These are phyloP conservation scores for Piscicola geometra DNA, from an alignment of 2,888 invertebrate genomes.

Conservation along the genomic window DNA sequence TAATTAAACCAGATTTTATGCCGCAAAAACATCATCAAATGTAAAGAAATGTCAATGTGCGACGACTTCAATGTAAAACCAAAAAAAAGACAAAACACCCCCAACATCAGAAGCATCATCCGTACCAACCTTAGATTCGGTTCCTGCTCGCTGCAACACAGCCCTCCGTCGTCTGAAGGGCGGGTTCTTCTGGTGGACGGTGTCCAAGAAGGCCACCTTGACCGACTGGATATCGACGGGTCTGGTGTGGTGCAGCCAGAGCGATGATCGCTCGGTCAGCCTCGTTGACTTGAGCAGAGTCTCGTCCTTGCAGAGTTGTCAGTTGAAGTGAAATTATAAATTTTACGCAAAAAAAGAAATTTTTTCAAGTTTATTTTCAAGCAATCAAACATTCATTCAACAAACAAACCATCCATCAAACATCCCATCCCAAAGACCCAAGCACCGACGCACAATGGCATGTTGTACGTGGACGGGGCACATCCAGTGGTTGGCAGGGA, in stretches of 20 bases:
- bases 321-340: conserved; percentile 2
- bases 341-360: neutral
- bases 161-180: conserved; percentile 73
- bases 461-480: conserved; percentile 94
- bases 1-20: no score
- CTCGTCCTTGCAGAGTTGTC: conserved; percentile 63
- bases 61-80: no score
- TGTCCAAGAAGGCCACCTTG: conserved; percentile 78
- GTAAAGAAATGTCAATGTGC: no score
- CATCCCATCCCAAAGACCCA: no score
- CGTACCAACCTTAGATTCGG: no score
- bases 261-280: conserved; percentile 76
- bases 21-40: no score
- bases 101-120: no score
- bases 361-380: no score
- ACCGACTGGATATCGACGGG: conserved; percentile 73
- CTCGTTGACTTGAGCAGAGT: conserved; percentile 74
- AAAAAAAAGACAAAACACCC: no score
- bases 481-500: conserved; percentile 90
- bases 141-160: no score
- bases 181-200: conserved; percentile 69
- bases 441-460: conserved; percentile 62
- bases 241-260: conserved; percentile 79
- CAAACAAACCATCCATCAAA: no score
- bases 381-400: no score